Conservation (phyloP, 2,113 vertebrate species). For the Seriola aureovittata region DNA sequence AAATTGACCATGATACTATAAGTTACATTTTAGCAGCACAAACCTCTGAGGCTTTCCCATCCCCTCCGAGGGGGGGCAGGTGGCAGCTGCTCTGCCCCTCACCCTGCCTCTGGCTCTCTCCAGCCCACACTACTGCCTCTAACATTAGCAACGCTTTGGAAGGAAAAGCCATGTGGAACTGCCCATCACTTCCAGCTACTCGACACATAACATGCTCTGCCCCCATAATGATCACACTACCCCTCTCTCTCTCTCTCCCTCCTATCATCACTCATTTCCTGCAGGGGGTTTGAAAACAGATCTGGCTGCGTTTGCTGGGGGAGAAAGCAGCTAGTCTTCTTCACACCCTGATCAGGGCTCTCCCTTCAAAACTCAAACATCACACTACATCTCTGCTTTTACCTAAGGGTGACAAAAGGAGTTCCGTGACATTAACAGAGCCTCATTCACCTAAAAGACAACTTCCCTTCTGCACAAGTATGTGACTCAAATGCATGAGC, state of each 20-base stretch:
- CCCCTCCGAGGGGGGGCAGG: slow-evolving; percentile 57
- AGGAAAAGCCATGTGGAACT: slow-evolving; percentile 77
- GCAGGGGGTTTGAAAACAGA: slow-evolving; percentile 51
- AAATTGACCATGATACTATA: background rate
- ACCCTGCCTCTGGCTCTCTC: slow-evolving; percentile 42
- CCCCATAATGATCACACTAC: slow-evolving; percentile 43
- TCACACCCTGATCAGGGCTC: background rate
- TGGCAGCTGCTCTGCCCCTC: slow-evolving; percentile 72
- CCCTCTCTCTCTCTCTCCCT: slow-evolving; percentile 43
- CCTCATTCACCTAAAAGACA: slow-evolving; percentile 25
- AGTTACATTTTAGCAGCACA: slow-evolving; percentile 24
- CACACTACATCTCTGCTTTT: background rate
- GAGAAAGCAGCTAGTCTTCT: slow-evolving; percentile 37
- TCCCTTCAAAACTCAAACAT: background rate
- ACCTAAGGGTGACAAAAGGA: background rate
- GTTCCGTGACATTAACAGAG: background rate
- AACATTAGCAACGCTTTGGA: slow-evolving; percentile 75
- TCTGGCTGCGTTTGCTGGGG: slow-evolving; percentile 44
- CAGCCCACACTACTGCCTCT: slow-evolving; percentile 71
- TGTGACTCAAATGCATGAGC: slow-evolving; percentile 20
- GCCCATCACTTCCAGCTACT: slow-evolving; percentile 57
- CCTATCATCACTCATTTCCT: slow-evolving; percentile 64
- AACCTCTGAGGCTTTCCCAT: slow-evolving; percentile 50
- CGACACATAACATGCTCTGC: slow-evolving; percentile 39
- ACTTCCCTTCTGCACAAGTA: slow-evolving; percentile 53